Percentiles rank a stretch among this genome's conserved stretches.
Evolutionary conservation across 2,888 invertebrate genomes (phyloP).

Genomic region (Hymenopus coronatus): DNA sequence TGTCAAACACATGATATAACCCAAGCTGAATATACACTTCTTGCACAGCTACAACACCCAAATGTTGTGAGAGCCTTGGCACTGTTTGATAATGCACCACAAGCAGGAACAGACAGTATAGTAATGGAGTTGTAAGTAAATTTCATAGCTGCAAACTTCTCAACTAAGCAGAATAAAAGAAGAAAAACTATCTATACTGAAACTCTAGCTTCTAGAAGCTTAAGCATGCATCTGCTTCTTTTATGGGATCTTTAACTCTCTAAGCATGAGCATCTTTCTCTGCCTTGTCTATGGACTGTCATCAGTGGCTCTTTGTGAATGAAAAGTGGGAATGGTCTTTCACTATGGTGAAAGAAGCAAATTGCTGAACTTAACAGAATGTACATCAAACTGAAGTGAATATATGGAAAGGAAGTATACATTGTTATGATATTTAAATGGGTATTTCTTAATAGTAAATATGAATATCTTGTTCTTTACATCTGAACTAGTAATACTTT

Average conservation of each 20-base stretch:
- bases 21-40: constrained; percentile 67
- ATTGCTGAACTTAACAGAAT: not conserved
- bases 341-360: not conserved
- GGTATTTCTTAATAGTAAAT: too few species aligned
- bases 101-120: constrained; percentile 68
- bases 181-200: not conserved
- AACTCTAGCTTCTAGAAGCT: not conserved
- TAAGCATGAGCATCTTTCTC: not conserved
- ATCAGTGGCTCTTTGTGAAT: not conserved
- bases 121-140: constrained; percentile 69
- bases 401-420: not conserved
- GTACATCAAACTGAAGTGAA: not conserved
- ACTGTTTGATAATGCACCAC: constrained; percentile 70
- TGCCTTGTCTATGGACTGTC: not conserved
- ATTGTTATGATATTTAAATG: too few species aligned
- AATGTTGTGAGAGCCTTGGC: constrained; percentile 72
- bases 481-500: too few species aligned
- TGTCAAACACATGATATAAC: constrained; percentile 63
- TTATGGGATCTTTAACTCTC: not conserved
- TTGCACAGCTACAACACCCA: constrained; percentile 67
- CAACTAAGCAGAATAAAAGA: not conserved
- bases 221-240: not conserved
- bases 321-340: not conserved
- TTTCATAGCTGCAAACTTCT: not conserved
- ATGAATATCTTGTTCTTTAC: too few species aligned